Evolutionary conservation across 2,797 vertebrate genomes (phyloP).

Genomic region (Sebastes kiyomatsui): DNA sequence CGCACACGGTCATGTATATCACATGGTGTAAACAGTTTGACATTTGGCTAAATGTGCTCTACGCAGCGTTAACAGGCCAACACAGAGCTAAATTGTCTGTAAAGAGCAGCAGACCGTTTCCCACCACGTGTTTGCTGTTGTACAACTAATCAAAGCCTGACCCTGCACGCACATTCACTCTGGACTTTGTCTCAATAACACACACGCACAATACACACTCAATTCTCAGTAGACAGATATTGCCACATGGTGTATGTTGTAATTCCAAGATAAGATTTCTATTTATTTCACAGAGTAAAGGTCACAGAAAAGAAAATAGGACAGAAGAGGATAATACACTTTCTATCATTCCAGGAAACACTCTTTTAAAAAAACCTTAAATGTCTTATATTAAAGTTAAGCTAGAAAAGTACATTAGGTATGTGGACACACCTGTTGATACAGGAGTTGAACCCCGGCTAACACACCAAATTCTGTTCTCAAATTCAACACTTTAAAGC

Average conservation of each 20-base stretch:
- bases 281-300: constrained; percentile 13
- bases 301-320: neutral
- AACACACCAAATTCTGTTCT: neutral
- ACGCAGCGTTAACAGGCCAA: neutral
- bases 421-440: neutral
- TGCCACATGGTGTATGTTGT: constrained; percentile 23
- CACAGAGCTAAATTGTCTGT: neutral
- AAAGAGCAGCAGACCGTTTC: neutral
- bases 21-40: constrained; percentile 30
- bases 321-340: neutral
- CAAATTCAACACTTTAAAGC: too few species aligned
- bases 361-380: neutral
- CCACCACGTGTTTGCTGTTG: constrained; percentile 6
- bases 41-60: constrained; percentile 3
- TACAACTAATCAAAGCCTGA: constrained; percentile 11
- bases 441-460: neutral
- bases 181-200: constrained; percentile 44
- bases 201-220: neutral
- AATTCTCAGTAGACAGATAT: neutral
- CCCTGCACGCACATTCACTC: neutral
- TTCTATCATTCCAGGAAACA: neutral
- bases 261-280: constrained; percentile 37
- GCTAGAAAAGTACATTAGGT: neutral
- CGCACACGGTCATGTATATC: neutral
- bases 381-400: neutral